phyloP scores from a whole-genome alignment of 2,797 vertebrate genomes.

The Esox masquinongy region DNA sequence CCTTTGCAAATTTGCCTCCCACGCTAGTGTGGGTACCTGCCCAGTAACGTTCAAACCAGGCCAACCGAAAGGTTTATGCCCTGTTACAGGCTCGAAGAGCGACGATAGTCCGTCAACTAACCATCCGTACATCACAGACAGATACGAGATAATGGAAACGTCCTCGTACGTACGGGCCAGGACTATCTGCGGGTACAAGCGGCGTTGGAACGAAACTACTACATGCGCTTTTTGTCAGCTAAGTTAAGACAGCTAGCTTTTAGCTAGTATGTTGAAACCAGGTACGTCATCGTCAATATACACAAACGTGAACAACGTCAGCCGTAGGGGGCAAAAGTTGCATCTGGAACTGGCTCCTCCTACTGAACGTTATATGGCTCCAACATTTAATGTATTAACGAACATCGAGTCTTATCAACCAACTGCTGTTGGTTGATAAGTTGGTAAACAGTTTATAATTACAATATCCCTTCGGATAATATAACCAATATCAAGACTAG shows the following conservation, averaged over 20 bases:
- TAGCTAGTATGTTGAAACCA: neutral
- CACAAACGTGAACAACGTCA: neutral
- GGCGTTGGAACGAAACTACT: conserved; percentile 5
- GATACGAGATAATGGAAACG: conserved; percentile 63
- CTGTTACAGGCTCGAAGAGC: conserved; percentile 75
- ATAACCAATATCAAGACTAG: too few species aligned
- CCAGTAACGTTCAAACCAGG: conserved; percentile 50
- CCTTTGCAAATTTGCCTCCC: conserved; percentile 36
- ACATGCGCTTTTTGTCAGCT: conserved; percentile 38
- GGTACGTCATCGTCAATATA: neutral
- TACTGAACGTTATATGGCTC: neutral
- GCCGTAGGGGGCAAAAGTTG: neutral
- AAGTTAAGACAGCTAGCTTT: conserved; percentile 3
- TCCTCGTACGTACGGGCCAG: conserved; percentile 68
- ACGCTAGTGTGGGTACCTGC: conserved; percentile 45
- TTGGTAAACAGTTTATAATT: too few species aligned
- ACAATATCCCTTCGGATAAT: too few species aligned
- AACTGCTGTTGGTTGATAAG: too few species aligned
- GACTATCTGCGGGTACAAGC: conserved; percentile 45
- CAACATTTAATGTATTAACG: too few species aligned
- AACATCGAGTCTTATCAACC: too few species aligned
- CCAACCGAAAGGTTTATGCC: conserved; percentile 61
- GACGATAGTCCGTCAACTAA: conserved; percentile 82
- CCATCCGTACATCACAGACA: conserved; percentile 86
- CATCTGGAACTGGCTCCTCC: neutral